Evolutionary conservation across 2,888 invertebrate species (phyloP), one percentile per base, ranked within the genome.

Genomic region (Lumbricus terrestris): DNA sequence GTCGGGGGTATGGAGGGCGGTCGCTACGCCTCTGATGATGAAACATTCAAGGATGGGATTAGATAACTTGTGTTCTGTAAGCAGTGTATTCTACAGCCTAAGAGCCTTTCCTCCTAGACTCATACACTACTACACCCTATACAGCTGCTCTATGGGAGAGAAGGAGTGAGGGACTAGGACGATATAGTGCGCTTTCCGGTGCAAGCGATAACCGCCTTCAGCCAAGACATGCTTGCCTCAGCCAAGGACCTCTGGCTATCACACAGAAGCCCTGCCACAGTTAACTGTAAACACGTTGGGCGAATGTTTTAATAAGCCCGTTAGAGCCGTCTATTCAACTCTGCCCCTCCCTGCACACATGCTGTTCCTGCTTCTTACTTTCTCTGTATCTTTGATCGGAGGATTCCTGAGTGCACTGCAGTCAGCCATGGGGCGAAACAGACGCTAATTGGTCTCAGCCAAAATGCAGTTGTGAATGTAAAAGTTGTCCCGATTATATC

Each of bases 401-500:
- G n/a, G n/a, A n/a, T n/a, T 0, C n/a, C 69, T 47, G 47, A 13
- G n/a, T n/a, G n/a, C 69, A n/a, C 29, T 29, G 69, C 69, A 3
- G 69, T 13, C 69, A n/a, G 2, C n/a, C 69, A n/a, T 13, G 29
- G 8, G 69, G n/a, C n/a, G 0, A 69, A 69, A 8, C 13, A 69
- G n/a, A 1, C 69, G 6, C 69, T 69, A 69, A 69, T 69, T 69
- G n/a, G 69, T 8, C 29, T 69, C 6, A 2, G 69, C n/a, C 6
- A 40, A 40, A 11, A n/a, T 69, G 8, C n/a, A n/a, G 69, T 47
- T 3, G 69, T 69, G 69, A n/a, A 5, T 69, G n/a, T 29, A 69
- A 69, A 69, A 69, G 69, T 69, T n/a, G 69, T 69, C n/a, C n/a
- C n/a, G n/a, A 69, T 69, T 69, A n/a, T 69, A n/a, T 69, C 69